phyloP scores from a whole-genome alignment of 2,113 vertebrate genomes.

The Heterotis niloticus region DNA sequence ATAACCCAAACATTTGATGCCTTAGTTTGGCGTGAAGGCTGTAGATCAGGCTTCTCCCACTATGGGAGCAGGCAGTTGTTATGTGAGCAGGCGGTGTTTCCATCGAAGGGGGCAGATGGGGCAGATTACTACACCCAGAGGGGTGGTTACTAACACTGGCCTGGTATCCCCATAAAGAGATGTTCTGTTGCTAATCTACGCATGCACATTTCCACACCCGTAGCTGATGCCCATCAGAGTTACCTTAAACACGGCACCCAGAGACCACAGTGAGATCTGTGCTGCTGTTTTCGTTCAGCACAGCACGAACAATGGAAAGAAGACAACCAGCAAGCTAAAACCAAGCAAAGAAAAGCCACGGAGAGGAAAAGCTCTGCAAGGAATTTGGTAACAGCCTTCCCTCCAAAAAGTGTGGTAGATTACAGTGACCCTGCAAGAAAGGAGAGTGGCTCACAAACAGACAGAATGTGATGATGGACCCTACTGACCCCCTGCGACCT shows the following conservation, averaged over 20 bases:
- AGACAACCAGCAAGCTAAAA: neutral
- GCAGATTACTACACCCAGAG: conserved; percentile 8
- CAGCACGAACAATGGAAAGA: neutral
- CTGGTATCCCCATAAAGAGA: neutral
- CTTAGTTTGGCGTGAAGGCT: neutral
- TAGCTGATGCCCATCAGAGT: neutral
- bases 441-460: neutral
- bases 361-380: neutral
- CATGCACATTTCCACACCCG: neutral
- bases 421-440: neutral
- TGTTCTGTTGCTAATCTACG: neutral
- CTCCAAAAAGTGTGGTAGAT: neutral
- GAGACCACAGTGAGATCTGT: neutral
- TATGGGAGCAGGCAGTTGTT: neutral
- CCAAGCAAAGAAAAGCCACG: neutral
- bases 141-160: conserved; percentile 5
- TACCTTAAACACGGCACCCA: neutral
- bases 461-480: conserved; percentile 7
- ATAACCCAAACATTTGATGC: neutral
- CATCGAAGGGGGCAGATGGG: conserved; percentile 7
- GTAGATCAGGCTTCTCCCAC: neutral
- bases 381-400: neutral
- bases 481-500: neutral
- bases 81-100: conserved; percentile 4
- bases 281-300: neutral